Base-by-base conservation (phyloP, 2,113 vertebrate genomes). In the Toxostoma redivivum region DNA sequence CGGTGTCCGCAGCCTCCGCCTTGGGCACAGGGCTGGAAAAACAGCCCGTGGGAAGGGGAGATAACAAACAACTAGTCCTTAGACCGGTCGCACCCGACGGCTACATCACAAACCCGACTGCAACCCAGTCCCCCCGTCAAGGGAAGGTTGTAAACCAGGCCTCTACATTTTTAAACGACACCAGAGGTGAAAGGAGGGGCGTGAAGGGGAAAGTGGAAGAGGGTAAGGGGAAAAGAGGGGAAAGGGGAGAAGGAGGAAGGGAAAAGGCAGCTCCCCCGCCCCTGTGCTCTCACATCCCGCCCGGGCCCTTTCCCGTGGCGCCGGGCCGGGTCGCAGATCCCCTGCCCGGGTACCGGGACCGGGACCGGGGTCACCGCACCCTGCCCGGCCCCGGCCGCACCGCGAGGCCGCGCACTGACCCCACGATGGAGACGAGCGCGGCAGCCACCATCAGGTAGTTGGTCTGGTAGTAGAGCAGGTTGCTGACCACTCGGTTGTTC, bases 381-480 rank as follows among this genome's bases (percentile, higher is more conserved):
- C 37, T 38, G 6, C 19, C 19, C 30, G 1, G 17, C 35, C 31
- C 10, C 64, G 15, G 33, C 60, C 31, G n/a, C 62, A 5, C 44
- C 12, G 28, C 11, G 42, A 44, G 44, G 47, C 71, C 77, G 3
- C 33, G 7, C 80, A 98, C 99, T 98, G 93, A 99, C 99, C 99
- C 99, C 54, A 99, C 99, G 15, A 99, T 47, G 20, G 99, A 96
- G 93, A 99, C 97, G 80, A 98, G 98, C 48, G 92, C 88, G 61
- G 98, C 92, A 25, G 98, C 98, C 95, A 99, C 66, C 20, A 95
- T 97, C 88, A 99, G 88, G 86, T 99, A 99, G 90, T 99, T 99
- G 54, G 99, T 99, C 95, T 99, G 99, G 91, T 99, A 99, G 71
- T 99, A 99, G 28, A 99, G 98, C 97, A 99, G 97, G 94, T 99